Evolutionary conservation across 2,888 invertebrate genomes (phyloP), one percentile per base, ranked within the genome.

Genomic region (Melanostoma scalare): DNA sequence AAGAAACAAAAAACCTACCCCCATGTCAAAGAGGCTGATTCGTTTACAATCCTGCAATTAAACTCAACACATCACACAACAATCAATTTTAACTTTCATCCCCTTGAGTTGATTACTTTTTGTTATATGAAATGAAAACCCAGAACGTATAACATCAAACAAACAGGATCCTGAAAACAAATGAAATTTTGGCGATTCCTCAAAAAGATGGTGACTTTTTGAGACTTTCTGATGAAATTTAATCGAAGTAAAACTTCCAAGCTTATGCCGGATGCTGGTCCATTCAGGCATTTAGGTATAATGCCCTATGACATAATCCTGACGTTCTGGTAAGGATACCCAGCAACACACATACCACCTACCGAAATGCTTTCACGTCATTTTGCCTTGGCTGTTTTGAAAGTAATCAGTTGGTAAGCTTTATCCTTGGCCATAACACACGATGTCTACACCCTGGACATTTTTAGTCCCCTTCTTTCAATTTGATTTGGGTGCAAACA

Each of bases 381-480:
- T 58, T 10, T 40, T 72, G 30, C 60, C 61, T 48, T 73, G 73
- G 73, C 61, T 77, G 68, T 81, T 81, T 81, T 35, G 72, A 76
- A 76, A 81, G 72, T 81, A 81, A 75, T 80, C 76, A 76, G 72
- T 76, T 46, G 81, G 61, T 80, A 82, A 82, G 77, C 77, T 73
- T 77, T 69, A 82, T 77, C 46, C 68, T 33, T 77, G 82, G 10
- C 44, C 10, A 20, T 20, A 35, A 44, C 60, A 67, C 61, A 50
- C 58, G 46, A 74, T 69, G 67, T 77, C 72, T 63, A 52, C 38
- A 10, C 50, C 40, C 36, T 40, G 44, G 46, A 35, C 53, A 68
- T 53, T 72, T 20, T 31, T 50, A 53, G 9, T 53, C 53, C 42
- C 61, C 30, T 42, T 44, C 36, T 50, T 67, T 63, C 8, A 9